phyloP scores from a whole-genome alignment of 64 coral and sea anemone species.

The Dendronephthya gigantea region DNA sequence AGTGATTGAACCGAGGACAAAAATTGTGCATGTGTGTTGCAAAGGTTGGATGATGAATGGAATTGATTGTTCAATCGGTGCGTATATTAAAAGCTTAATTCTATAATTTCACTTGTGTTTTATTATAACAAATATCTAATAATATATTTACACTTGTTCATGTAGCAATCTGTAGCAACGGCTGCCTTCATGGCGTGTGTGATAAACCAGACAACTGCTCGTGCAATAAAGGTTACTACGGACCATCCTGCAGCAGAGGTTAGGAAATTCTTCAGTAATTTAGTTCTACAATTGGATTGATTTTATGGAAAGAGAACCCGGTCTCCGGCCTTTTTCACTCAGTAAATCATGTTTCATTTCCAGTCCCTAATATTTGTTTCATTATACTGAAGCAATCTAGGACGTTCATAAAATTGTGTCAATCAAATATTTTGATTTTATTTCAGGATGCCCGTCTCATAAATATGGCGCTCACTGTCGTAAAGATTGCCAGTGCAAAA shows the following conservation, averaged over 20 bases:
- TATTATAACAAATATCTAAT: background rate
- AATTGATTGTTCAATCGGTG: background rate
- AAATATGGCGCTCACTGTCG: background rate
- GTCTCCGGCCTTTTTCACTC: no score
- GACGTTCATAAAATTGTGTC: background rate
- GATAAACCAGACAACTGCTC: background rate
- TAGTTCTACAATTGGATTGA: no score
- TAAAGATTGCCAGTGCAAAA: background rate
- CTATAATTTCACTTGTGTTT: no score
- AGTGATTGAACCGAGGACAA: background rate
- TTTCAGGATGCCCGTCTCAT: background rate
- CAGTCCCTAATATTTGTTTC: no score
- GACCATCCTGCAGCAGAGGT: background rate
- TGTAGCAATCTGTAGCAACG: background rate
- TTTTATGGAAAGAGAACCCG: no score
- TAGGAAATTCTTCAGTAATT: background rate
- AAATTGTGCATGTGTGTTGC: background rate
- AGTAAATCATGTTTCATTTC: no score
- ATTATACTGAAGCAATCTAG: no score
- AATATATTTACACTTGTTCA: background rate
- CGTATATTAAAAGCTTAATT: no score
- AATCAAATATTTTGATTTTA: background rate
- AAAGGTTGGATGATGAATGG: background rate
- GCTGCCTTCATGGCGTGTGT: background rate
- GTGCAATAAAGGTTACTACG: background rate